These are phyloP conservation scores for Monomorium pharaonis DNA, from an alignment of 1,140 invertebrate genomes.

Conservation along the genomic window DNA sequence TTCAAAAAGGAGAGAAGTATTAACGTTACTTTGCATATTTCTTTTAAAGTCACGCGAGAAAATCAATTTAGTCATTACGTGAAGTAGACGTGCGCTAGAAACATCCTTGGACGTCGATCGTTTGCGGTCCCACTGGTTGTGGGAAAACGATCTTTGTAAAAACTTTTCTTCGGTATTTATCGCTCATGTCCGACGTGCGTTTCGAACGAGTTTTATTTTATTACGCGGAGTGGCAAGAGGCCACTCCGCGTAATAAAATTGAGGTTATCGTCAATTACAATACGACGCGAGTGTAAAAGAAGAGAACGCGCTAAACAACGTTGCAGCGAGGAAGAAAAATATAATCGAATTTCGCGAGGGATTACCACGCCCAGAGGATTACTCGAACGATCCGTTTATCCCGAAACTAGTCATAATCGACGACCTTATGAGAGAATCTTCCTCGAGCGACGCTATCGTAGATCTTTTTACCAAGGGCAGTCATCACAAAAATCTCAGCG, in stretches of 20 bases:
- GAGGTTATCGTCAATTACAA: not conserved
- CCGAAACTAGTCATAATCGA: slow-evolving; percentile 5
- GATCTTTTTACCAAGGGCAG: not conserved
- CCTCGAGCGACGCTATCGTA: not conserved
- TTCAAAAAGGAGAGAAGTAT: no score
- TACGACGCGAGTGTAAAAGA: not conserved
- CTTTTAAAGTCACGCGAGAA: no score
- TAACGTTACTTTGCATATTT: no score
- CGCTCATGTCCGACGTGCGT: not conserved
- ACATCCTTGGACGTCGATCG: not conserved
- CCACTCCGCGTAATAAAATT: no score
- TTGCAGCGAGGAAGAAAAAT: no score
- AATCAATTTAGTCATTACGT: not conserved
- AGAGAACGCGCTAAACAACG: no score
- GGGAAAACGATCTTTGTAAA: not conserved
- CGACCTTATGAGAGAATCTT: slow-evolving; percentile 11
- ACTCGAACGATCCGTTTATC: not conserved
- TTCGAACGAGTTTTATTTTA: not conserved
- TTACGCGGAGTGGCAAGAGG: not conserved
- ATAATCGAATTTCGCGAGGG: no score
- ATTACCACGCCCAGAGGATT: not conserved
- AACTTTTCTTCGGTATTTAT: not conserved
- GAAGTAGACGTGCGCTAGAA: not conserved
- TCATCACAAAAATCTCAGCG: not conserved
- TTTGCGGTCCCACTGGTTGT: no score